phyloP scores from a whole-genome alignment of 1,140 invertebrate species.

The Popillia japonica region DNA sequence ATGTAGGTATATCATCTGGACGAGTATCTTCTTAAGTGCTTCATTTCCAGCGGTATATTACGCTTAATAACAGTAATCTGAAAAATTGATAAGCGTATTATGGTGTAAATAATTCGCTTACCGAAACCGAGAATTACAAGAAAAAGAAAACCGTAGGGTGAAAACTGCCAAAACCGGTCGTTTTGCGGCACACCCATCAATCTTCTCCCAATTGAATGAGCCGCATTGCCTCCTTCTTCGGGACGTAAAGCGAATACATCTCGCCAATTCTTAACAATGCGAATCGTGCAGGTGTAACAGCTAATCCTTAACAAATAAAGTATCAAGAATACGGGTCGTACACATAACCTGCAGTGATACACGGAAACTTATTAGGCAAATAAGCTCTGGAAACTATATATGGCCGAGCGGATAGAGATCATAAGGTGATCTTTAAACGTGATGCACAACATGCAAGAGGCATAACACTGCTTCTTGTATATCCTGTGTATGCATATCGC shows the following conservation, averaged over 20 bases:
- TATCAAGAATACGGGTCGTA: background rate
- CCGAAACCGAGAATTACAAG: background rate
- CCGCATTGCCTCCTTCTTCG: background rate
- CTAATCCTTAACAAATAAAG: conserved; percentile 2
- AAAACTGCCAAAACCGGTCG: background rate
- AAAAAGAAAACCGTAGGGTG: background rate
- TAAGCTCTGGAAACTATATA: conserved; percentile 7
- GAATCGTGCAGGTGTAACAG: conserved; percentile 4
- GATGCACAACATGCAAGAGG: conserved; percentile 1
- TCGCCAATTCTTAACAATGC: background rate
- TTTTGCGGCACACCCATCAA: background rate
- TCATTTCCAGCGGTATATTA: background rate
- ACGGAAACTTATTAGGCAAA: conserved; percentile 18
- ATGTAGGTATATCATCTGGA: background rate
- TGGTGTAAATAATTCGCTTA: background rate
- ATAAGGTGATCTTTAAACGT: background rate
- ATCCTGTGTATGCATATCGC: background rate
- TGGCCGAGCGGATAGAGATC: background rate
- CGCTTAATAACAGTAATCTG: conserved; percentile 5
- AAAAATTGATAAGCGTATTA: background rate
- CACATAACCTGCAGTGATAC: background rate
- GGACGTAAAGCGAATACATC: background rate
- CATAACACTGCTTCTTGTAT: background rate
- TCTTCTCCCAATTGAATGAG: background rate
- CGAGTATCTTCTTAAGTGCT: background rate